phyloP scores from a whole-genome alignment of 2,113 vertebrate species.

The Mormoops blainvillei region DNA sequence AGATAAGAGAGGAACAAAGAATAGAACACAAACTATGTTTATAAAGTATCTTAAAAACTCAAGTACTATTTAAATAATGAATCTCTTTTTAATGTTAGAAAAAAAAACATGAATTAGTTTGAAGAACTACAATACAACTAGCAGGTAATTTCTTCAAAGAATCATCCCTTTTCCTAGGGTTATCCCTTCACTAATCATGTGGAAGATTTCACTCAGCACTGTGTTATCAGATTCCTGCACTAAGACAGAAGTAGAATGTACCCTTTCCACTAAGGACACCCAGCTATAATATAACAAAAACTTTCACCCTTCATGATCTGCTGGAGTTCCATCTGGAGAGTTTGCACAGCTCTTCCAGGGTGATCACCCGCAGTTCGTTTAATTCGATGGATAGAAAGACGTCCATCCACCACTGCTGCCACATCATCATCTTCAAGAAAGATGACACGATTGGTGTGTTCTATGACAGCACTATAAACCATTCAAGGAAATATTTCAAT shows the following conservation, averaged over 20 bases:
- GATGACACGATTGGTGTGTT: slow-evolving; percentile 97
- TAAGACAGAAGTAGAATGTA: neutral
- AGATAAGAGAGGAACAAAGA: neutral
- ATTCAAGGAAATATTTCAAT: neutral
- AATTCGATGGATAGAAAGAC: slow-evolving; percentile 96
- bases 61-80: neutral
- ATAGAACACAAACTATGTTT: neutral
- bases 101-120: neutral
- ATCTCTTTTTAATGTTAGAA: slow-evolving; percentile 24
- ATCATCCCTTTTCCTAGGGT: neutral
- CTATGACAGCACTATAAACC: slow-evolving; percentile 90
- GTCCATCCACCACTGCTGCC: slow-evolving; percentile 91
- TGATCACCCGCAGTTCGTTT: slow-evolving; percentile 93
- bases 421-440: slow-evolving; percentile 98
- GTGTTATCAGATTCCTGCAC: neutral
- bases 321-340: slow-evolving; percentile 98
- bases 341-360: slow-evolving; percentile 93
- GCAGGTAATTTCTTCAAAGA: neutral
- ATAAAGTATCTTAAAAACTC: neutral
- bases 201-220: neutral
- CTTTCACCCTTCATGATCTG: slow-evolving; percentile 97
- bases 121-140: neutral
- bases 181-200: neutral
- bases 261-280: neutral
- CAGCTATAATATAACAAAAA: neutral